Evolutionary conservation across 2,888 invertebrate genomes (phyloP), one percentile per base, ranked within the genome.

Genomic region (Ennomos quercinarius): DNA sequence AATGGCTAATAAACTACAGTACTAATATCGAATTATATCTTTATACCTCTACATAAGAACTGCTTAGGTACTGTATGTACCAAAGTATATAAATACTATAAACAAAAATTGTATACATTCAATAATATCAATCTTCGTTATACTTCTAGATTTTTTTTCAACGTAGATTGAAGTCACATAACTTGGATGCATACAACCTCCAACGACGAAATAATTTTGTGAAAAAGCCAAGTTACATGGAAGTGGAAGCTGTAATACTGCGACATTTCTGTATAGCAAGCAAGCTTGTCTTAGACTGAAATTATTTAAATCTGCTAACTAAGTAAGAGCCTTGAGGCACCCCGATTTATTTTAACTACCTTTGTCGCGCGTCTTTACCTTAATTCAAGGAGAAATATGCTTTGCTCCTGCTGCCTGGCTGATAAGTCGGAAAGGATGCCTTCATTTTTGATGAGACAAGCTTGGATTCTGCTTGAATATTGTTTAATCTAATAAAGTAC

Each of bases 281-380:
- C 10, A 57, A 12, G 38, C 55, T 41, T 52, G 46, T 63, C 51
- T 57, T 58, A 52, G 59, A 40, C 47, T 57, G 49, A 61, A 66
- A 68, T 68, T 61, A 68, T 63, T 63, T 63, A 64, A 68, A 66
- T 68, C 66, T 64, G 62, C 61, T 54, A 58, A 58, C 61, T 50
- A 51, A 56, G 60, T 60, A 56, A 52, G 55, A 51, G 56, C 54
- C 46, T 42, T 60, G 60, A 61, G 60, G 37, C 40, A 45, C 54
- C 41, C 35, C 62, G 50, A 54, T 57, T 54, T 57, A 54, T 54
- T 57, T 57, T 54, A 51, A 62, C 53, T 57, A 57, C 54, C 53
- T 54, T 43, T 52, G 47, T 43, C 39, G 53, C 50, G 41, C 47
- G 41, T 56, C 46, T 61, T 51, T 27, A 52, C 55, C 55, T 61